Percentiles rank a stretch among this genome's conserved stretches.
Conservation (phyloP, 1,140 invertebrate species). For the Drosophila bifasciata region DNA sequence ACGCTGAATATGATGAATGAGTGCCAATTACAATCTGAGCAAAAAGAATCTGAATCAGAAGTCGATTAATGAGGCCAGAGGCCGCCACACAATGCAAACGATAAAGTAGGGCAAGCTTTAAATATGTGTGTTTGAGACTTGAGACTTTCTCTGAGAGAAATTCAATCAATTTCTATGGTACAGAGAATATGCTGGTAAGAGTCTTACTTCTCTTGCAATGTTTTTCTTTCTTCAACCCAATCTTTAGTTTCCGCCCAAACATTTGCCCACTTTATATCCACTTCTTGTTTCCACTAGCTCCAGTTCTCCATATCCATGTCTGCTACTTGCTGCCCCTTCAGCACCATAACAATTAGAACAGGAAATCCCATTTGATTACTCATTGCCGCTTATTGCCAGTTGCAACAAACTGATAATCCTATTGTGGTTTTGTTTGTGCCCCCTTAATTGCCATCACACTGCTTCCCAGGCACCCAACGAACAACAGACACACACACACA, state of each 20-base stretch:
- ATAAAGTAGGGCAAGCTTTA: no score
- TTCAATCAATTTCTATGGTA: no score
- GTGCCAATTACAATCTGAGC: conserved; percentile 48
- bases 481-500: conserved; percentile 21
- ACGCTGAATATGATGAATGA: conserved; percentile 71
- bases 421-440: conserved; percentile 67
- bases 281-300: no score
- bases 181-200: no score
- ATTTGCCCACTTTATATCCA: no score
- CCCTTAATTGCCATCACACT: conserved; percentile 67
- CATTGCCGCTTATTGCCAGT: conserved; percentile 61
- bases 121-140: no score
- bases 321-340: no score
- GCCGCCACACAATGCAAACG: background rate
- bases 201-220: no score
- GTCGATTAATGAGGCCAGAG: conserved; percentile 42
- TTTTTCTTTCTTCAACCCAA: no score
- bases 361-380: conserved; percentile 49
- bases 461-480: background rate
- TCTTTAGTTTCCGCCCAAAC: no score
- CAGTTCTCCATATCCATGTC: background rate
- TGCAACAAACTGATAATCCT: conserved; percentile 69
- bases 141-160: no score
- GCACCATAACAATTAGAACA: background rate
- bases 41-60: conserved; percentile 41